Evolutionary conservation across 2,888 invertebrate species (phyloP).

Genomic region (Altica lythri): DNA sequence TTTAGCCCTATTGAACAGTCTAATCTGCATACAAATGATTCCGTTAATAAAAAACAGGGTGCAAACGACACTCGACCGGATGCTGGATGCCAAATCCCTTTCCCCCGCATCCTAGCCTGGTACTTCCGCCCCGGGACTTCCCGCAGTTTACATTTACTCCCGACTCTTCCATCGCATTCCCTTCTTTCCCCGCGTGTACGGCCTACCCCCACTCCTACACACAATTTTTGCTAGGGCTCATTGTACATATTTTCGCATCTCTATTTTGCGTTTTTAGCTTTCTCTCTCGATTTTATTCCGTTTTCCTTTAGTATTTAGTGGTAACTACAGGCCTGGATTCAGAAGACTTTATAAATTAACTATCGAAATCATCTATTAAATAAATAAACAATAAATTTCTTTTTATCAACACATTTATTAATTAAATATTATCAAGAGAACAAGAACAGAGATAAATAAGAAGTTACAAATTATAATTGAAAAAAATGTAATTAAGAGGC

Average conservation of each 20-base stretch:
- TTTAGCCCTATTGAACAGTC: not conserved
- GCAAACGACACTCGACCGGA: constrained; percentile 36
- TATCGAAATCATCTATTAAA: too few species aligned
- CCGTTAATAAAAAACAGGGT: constrained; percentile 29
- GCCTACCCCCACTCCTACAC: constrained; percentile 43
- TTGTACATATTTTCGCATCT: constrained; percentile 55
- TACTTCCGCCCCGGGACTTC: constrained; percentile 46
- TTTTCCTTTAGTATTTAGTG: constrained; percentile 48
- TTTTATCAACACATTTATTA: too few species aligned
- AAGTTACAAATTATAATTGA: too few species aligned
- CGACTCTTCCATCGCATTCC: constrained; percentile 34
- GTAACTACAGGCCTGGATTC: constrained; percentile 38
- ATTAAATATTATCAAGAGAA: too few species aligned
- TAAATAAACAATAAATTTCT: too few species aligned
- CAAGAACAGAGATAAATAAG: too few species aligned
- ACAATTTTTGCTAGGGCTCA: constrained; percentile 54
- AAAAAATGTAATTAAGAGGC: too few species aligned
- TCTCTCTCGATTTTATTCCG: constrained; percentile 52
- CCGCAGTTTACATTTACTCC: constrained; percentile 46
- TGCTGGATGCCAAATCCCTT: constrained; percentile 34
- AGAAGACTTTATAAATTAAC: too few species aligned
- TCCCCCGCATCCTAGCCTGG: constrained; percentile 35
- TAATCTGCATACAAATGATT: constrained; percentile 17
- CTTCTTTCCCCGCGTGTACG: constrained; percentile 35
- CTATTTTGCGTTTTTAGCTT: constrained; percentile 55